Evolutionary conservation across 2,888 invertebrate genomes (phyloP), one percentile per base, ranked within the genome.

Genomic region (Tubulanus polymorphus): DNA sequence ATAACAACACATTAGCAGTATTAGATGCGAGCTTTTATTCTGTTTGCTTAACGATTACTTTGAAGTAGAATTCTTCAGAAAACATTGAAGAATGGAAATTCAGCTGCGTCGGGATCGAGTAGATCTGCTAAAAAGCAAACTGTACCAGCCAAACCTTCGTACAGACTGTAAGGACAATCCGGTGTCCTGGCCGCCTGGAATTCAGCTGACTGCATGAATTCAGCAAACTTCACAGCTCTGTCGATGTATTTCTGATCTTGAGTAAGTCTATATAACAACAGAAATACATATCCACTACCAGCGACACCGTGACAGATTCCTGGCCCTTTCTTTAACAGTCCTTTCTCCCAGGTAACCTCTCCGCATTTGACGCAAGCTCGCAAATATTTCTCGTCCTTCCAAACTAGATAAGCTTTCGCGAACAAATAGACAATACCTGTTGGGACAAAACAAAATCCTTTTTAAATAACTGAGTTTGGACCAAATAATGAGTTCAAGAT

Each of bases 121-220:
- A 93, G 79, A 81, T 93, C 93, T 8, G 85, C 82, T 51, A 93
- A 79, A 75, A 84, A 93, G 71, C 91, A 93, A 8, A 88, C 87
- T 1, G 91, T 89, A 2, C 93, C 93, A 10, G 92, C 90, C 54
- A 86, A 83, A 1, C 93, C 93, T 80, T 93, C 93, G 78, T 86
- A 91, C 65, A 94, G 82, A 72, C 90, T 91, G 64, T 86, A 88
- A 0, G 91, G 91, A 65, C 84, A 83, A 76, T 93, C 93, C 0
- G 93, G 93, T 15, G 85, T 84, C 41, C 88, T 83, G 0, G 90
- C 86, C 60, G 85, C 83, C 54, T 72, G 63, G 54, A 75, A 77
- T 53, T 75, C 69, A 1, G 59, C 52, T 1, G 65, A 65, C 47
- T 67, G 63, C 77, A 93, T 80, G 72, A 92, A 90, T 57, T 87